Conservation (phyloP, 2,797 vertebrate species). For the Xerus rutilus region DNA sequence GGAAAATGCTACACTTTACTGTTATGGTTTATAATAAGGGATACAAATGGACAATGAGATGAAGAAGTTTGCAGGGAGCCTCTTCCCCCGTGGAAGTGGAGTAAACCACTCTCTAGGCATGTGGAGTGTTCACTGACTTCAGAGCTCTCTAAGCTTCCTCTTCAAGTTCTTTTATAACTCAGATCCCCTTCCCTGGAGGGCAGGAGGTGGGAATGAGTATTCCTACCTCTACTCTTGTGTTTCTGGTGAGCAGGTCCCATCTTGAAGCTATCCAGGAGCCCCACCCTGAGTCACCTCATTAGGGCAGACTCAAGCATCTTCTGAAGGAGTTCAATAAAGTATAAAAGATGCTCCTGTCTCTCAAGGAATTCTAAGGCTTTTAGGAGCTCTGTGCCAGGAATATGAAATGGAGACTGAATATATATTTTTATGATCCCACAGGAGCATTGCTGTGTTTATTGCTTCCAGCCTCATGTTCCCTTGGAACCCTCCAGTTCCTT, state of each 20-base stretch:
- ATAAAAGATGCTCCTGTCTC: neutral
- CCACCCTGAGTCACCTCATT: neutral
- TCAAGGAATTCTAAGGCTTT: neutral
- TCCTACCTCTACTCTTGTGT: neutral
- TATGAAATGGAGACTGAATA: neutral
- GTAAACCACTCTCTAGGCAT: neutral
- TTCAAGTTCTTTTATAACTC: neutral
- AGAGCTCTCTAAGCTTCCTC: neutral
- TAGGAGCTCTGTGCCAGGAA: neutral
- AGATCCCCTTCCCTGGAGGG: neutral
- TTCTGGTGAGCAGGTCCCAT: neutral
- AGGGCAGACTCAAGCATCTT: neutral
- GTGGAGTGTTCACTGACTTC: neutral
- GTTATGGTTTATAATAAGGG: neutral
- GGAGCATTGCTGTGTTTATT: neutral
- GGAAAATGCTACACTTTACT: neutral
- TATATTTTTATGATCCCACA: neutral
- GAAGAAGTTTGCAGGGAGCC: neutral
- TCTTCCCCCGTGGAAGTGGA: neutral
- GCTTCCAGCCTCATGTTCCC: neutral
- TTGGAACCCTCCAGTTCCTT: neutral
- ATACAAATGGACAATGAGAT: neutral
- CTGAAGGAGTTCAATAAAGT: neutral
- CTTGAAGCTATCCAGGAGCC: neutral
- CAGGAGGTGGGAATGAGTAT: too few relatives aligned